A percentile compares a stretch with the other conserved stretches of the same genome.
These are phyloP conservation scores for Sciurus vulgaris DNA, from an alignment of 2,797 vertebrate genomes.

Conservation along the genomic window DNA sequence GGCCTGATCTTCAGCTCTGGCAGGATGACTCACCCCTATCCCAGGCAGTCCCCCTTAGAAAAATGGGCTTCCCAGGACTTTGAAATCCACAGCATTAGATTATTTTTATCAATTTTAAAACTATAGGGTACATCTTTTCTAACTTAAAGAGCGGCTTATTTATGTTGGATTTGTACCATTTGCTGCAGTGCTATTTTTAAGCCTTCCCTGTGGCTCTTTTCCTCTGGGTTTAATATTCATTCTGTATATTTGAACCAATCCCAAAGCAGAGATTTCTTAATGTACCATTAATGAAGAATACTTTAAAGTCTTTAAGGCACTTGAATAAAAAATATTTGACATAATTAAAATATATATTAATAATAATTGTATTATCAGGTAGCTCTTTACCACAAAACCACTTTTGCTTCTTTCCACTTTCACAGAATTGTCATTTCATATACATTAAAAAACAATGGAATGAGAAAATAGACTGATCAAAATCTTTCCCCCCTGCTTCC, in stretches of 20 bases:
- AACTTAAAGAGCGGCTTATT: not conserved
- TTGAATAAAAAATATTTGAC: not conserved
- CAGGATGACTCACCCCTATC: fast-evolving
- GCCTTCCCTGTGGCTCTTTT: not conserved
- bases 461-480: not conserved
- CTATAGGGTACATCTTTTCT: not conserved
- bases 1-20: not conserved
- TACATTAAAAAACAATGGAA: not conserved
- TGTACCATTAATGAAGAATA: not conserved
- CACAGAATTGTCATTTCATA: not conserved
- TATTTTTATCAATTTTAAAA: not conserved
- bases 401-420: not conserved
- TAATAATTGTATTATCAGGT: not conserved
- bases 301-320: not conserved
- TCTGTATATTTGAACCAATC: not conserved
- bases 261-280: not conserved
- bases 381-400: not conserved
- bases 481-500: not conserved
- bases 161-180: not conserved
- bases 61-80: not conserved
- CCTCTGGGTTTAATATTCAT: not conserved
- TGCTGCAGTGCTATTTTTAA: not conserved
- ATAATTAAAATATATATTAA: not conserved
- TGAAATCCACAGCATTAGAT: not conserved
- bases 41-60: no score